These are phyloP conservation scores for Drymodes brunneopygia DNA, from an alignment of 2,113 vertebrate genomes.

Conservation along the genomic window DNA sequence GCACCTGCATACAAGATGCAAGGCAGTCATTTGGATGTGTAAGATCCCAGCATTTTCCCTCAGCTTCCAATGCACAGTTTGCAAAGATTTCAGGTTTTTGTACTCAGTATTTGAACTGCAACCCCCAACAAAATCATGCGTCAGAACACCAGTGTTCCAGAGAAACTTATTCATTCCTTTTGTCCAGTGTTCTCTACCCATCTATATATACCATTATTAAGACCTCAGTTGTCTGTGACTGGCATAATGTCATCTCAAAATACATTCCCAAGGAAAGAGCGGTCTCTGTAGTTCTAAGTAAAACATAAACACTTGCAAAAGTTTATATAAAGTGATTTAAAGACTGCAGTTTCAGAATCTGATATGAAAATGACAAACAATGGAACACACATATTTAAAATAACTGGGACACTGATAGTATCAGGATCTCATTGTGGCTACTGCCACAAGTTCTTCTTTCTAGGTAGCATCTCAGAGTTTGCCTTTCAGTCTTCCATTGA, in stretches of 20 bases:
- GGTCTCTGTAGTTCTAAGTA: not conserved
- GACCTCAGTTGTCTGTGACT: not conserved
- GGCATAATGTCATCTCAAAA: not conserved
- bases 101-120: not conserved
- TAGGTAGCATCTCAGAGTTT: not conserved
- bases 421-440: rapidly evolving
- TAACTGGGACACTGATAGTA: not conserved
- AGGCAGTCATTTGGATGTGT: not conserved
- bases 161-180: not conserved
- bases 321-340: not conserved
- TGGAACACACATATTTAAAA: not conserved
- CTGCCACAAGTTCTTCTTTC: not conserved
- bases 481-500: not conserved
- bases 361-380: not conserved
- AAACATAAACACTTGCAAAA: not conserved
- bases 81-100: not conserved
- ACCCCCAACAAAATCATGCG: not conserved
- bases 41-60: not conserved
- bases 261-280: not conserved
- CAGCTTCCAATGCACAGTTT: not conserved
- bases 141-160: not conserved
- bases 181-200: not conserved
- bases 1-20: not conserved
- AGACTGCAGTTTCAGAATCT: not conserved
- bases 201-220: not conserved